A percentile compares a stretch with the other conserved stretches of the same genome.
Conservation (phyloP, 2,113 vertebrate genomes). For the Microcebus lehilahytsara region DNA sequence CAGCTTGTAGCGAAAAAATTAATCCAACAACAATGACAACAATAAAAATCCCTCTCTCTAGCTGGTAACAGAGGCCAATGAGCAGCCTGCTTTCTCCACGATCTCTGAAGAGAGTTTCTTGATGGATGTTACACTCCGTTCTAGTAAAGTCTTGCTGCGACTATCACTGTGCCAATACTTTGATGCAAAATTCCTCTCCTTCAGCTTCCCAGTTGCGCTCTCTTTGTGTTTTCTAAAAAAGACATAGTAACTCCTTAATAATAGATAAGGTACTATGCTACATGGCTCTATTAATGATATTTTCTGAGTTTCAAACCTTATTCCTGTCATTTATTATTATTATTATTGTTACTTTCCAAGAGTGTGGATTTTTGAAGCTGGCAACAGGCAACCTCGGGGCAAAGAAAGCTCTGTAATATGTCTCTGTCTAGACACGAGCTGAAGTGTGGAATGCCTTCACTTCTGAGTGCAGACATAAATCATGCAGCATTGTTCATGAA, state of each 20-base stretch:
- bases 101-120: constrained; percentile 12
- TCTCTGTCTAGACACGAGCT: constrained; percentile 71
- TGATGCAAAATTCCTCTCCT: constrained; percentile 37
- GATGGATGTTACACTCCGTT: background rate
- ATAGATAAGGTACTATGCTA: constrained; percentile 61
- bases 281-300: constrained; percentile 63
- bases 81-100: background rate
- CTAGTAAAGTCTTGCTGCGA: constrained; percentile 21
- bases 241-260: constrained; percentile 62
- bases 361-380: constrained; percentile 49
- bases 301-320: constrained; percentile 60
- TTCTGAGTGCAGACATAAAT: constrained; percentile 72
- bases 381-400: constrained; percentile 62
- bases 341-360: constrained; percentile 55
- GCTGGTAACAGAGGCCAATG: background rate
- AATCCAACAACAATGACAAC: background rate
- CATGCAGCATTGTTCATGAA: constrained; percentile 74
- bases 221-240: constrained; percentile 44
- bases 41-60: background rate
- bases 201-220: constrained; percentile 20
- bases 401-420: constrained; percentile 56
- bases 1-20: background rate
- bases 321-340: constrained; percentile 64
- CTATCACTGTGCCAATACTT: constrained; percentile 34
- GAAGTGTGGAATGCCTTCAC: constrained; percentile 61